Evolutionary conservation across 2,797 vertebrate genomes (phyloP).

Genomic region (Acomys russatus): DNA sequence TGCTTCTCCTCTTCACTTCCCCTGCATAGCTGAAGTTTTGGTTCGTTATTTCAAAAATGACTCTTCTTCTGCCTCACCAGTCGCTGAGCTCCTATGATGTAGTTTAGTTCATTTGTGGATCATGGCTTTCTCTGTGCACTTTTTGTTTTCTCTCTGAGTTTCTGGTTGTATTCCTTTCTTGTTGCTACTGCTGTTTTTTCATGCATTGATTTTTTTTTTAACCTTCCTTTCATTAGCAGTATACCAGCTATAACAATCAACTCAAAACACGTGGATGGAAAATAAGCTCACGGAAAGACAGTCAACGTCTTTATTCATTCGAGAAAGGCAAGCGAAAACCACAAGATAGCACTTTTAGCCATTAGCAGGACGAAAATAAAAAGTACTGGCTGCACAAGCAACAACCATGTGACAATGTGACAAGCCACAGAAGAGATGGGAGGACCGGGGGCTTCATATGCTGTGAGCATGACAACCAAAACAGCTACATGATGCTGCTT

Average conservation of each 20-base stretch:
- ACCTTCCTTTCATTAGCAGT: constrained; percentile 28
- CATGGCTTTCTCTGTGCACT: background rate
- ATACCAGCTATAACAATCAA: background rate
- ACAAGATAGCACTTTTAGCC: background rate
- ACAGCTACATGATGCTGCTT: background rate
- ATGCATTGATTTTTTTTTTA: constrained; percentile 9
- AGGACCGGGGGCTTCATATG: background rate
- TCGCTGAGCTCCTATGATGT: background rate
- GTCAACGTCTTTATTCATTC: background rate
- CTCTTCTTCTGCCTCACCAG: constrained; percentile 47
- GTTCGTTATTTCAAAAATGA: constrained; percentile 64
- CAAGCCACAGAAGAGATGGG: background rate
- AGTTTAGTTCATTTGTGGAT: constrained; percentile 53
- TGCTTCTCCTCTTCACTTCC: constrained; percentile 10
- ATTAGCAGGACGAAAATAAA: background rate
- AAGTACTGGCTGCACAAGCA: background rate
- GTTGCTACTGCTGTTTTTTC: constrained; percentile 22
- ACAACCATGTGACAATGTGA: background rate
- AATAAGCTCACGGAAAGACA: constrained; percentile 5
- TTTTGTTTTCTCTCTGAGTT: constrained; percentile 62
- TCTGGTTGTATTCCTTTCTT: constrained; percentile 55
- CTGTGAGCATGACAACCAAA: background rate
- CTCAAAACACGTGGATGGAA: background rate
- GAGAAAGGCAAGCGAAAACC: background rate
- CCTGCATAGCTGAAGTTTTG: constrained; percentile 51